These are phyloP conservation scores for Drosophila incognita DNA, from an alignment of 2,888 invertebrate genomes.

Conservation along the genomic window DNA sequence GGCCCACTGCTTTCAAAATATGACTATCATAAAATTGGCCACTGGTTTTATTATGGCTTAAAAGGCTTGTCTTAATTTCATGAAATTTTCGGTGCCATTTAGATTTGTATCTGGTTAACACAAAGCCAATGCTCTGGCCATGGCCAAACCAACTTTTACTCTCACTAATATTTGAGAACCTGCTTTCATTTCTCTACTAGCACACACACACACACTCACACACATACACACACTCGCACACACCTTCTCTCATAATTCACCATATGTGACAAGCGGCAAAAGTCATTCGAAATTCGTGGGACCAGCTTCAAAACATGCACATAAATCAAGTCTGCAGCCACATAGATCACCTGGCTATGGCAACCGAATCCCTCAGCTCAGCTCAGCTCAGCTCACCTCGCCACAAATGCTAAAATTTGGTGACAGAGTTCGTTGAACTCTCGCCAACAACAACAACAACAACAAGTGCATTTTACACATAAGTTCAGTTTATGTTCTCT, in stretches of 20 bases:
- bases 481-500: slow-evolving; percentile 17
- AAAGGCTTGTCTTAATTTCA: slow-evolving; percentile 31
- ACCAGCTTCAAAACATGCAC: slow-evolving; percentile 57
- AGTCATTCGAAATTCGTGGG: slow-evolving; percentile 54
- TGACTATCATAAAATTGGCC: slow-evolving; percentile 28
- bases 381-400: not conserved
- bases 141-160: slow-evolving; percentile 35
- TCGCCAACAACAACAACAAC: not conserved
- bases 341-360: slow-evolving; percentile 58
- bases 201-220: slow-evolving; percentile 6
- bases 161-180: slow-evolving; percentile 50
- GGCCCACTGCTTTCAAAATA: not conserved
- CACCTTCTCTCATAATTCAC: slow-evolving; percentile 48
- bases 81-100: slow-evolving; percentile 36
- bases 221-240: slow-evolving; percentile 1
- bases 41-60: slow-evolving; percentile 31
- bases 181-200: slow-evolving; percentile 27
- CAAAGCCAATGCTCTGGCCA: slow-evolving; percentile 24
- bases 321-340: slow-evolving; percentile 60
- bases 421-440: slow-evolving; percentile 43
- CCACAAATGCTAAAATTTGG: slow-evolving; percentile 12
- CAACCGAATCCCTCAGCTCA: not conserved
- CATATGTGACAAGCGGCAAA: slow-evolving; percentile 51
- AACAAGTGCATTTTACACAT: slow-evolving; percentile 11
- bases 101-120: slow-evolving; percentile 46